Base-by-base conservation (phyloP, 2,797 vertebrate species). In the Gallinago nigripennis region DNA sequence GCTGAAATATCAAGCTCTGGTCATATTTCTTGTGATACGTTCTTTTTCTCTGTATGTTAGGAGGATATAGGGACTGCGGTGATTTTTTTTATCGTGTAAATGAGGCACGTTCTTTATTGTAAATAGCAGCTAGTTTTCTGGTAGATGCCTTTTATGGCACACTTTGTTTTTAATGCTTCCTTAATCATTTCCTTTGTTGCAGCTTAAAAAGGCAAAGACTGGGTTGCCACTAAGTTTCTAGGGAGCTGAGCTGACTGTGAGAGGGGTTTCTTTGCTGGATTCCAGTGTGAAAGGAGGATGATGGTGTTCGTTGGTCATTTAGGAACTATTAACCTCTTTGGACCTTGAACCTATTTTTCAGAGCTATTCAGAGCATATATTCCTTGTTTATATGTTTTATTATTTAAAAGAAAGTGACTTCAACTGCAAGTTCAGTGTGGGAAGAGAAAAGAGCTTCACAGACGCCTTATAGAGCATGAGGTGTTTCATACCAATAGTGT, bases 81-180 rank as follows among this genome's bases (percentile, higher is more conserved):
- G 16, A 4, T 37, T 0, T 24, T 78, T 68, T 63, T 39, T 54
- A 16, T 71, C 1, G 8, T 78, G 37, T 76, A 78, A 86, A 54
- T 79, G 87, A 75, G 50, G 48, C 43, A 31, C 0, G 1, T 76
- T 86, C 48, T 83, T 92, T 50, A 70, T 51, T 94, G 83, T 19
- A 87, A 82, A 85, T 60, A 88, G 28, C 54, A 82, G 53, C 39
- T 91, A 58, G 57, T 90, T 93, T 94, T 91, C 88, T 93, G 86
- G 77, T 84, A 76, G 68, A 83, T 94, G 79, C 70, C 81, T 92
- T 96, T 96, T 95, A 94, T 73, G 87, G 68, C 88, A 64, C 73
- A 92, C 85, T 96, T 91, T 31, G 31, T 48, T 82, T 96, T 95
- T 78, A 92, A 82, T 90, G 78, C 46, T 91, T 94, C 85, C 81